Evolutionary conservation across 2,113 vertebrate genomes (phyloP).

Genomic region (Nerophis lumbriciformis): DNA sequence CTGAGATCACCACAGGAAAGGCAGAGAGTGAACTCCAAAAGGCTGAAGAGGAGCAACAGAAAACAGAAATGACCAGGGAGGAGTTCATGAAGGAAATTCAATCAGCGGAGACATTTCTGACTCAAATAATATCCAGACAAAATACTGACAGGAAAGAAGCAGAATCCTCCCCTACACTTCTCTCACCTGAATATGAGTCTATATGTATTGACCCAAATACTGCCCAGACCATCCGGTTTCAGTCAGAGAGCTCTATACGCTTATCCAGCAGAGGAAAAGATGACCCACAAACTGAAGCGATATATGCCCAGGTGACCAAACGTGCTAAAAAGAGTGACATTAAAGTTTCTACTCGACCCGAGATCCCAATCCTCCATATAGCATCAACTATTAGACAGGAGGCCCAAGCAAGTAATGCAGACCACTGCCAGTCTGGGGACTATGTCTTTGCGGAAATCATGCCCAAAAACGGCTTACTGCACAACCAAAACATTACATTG

Average conservation of each 20-base stretch:
- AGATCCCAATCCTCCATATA: conserved; percentile 73
- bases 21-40: conserved; percentile 35
- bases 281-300: conserved; percentile 67
- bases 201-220: conserved; percentile 70
- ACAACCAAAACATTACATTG: conserved; percentile 47
- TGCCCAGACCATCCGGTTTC: conserved; percentile 68
- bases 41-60: conserved; percentile 36
- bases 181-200: conserved; percentile 74
- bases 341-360: conserved; percentile 69
- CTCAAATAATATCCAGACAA: conserved; percentile 75
- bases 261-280: conserved; percentile 53
- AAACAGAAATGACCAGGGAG: conserved; percentile 67
- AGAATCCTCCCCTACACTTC: conserved; percentile 54
- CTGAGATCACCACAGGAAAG: conserved; percentile 54
- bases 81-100: conserved; percentile 75
- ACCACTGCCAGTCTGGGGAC: conserved; percentile 48
- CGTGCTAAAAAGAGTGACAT: conserved; percentile 73
- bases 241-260: conserved; percentile 61
- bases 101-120: conserved; percentile 75
- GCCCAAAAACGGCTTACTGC: conserved; percentile 66
- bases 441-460: conserved; percentile 68
- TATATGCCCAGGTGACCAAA: conserved; percentile 78
- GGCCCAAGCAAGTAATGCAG: conserved; percentile 29
- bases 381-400: conserved; percentile 45
- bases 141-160: conserved; percentile 52